Conservation (phyloP, 2,888 invertebrate genomes). For the Venustoraphidia nigricollis region DNA sequence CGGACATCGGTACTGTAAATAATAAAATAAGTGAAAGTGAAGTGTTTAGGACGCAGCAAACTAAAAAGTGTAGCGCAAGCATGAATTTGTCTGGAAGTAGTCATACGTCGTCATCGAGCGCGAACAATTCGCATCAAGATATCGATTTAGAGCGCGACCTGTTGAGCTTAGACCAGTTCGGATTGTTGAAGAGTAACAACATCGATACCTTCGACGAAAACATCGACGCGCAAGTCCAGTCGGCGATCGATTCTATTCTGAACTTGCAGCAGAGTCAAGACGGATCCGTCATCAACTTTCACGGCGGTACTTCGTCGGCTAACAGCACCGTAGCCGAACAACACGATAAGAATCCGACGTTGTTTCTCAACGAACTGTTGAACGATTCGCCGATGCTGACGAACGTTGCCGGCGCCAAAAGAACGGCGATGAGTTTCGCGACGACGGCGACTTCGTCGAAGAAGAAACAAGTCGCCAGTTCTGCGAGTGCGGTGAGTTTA, state of each 20-base stretch:
- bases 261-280: conserved; percentile 42
- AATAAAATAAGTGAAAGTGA: conserved; percentile 4
- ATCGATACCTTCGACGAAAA: conserved; percentile 35
- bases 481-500: too few species aligned
- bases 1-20: neutral
- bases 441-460: neutral
- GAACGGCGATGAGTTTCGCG: neutral
- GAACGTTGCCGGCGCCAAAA: neutral
- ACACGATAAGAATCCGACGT: neutral
- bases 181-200: conserved; percentile 14
- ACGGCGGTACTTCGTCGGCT: too few species aligned
- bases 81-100: neutral
- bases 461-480: too few species aligned
- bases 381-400: neutral
- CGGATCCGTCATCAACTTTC: conserved; percentile 4
- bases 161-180: neutral
- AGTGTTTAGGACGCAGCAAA: conserved; percentile 5
- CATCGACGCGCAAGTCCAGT: conserved; percentile 62
- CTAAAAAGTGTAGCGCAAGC: neutral
- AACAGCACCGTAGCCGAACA: neutral
- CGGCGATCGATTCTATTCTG: conserved; percentile 64
- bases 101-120: neutral
- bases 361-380: conserved; percentile 3
- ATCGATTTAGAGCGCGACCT: neutral
- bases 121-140: neutral